Evolutionary conservation across 2,113 vertebrate genomes (phyloP), one percentile per base, ranked within the genome.

Genomic region (Murina feae): DNA sequence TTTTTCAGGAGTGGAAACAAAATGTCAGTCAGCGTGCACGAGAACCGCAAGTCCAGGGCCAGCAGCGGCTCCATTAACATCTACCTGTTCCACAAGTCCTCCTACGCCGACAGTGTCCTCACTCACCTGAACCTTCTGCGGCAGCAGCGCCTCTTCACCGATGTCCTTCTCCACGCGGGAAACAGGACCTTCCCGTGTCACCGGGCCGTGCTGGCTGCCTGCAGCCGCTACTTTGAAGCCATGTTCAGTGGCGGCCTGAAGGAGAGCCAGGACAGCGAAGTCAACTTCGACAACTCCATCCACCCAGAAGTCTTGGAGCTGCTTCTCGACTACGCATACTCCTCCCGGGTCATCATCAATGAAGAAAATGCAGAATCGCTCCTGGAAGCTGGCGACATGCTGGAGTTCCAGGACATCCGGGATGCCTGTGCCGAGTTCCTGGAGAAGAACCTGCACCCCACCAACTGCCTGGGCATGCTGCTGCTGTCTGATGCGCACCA

Each of bases 31-130:
- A 98, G 98, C 53, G 98, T 98, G 97, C 98, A 99, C 7, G 98
- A 99, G 97, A 99, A 99, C 97, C 98, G 98, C 95, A 99, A 99
- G 95, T 99, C 98, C 23, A 97, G 98, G 80, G 98, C 98, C 98
- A 98, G 98, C 95, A 98, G 98, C 35, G 98, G 98, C 96, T 99
- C 98, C 55, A 98, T 99, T 94, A 99, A 99, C 93, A 99, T 99
- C 94, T 99, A 98, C 71, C 97, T 99, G 96, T 99, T 99, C 76
- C 98, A 99, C 96, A 99, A 99, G 96, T 98, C 98, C 18, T 98
- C 98, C n/a, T 99, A 99, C 7, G 98, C 98, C 0, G 98, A 99
- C 97, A 99, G 98, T 1, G 98, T 99, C 87, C 98, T 99, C 75
- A 99, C 98, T 1, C 98, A 99, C 91, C 83, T 99, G 51, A 99